Evolutionary conservation across 2,113 vertebrate genomes (phyloP).

Genomic region (Lates calcarifer): DNA sequence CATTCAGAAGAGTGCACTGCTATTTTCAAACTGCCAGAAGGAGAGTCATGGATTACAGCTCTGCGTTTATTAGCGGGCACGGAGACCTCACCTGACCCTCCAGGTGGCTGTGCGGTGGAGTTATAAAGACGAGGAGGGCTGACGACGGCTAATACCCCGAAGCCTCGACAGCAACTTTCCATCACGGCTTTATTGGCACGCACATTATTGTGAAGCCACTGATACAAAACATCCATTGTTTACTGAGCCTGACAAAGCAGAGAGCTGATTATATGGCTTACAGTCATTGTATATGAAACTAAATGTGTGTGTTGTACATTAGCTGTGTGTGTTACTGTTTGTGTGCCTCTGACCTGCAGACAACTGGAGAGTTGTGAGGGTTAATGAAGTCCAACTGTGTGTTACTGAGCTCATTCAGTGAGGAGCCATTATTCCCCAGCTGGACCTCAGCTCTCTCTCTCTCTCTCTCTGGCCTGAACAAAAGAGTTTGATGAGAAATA

Average conservation of each 20-base stretch:
- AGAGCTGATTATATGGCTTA: constrained; percentile 38
- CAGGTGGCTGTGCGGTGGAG: constrained; percentile 37
- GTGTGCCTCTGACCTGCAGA: constrained; percentile 48
- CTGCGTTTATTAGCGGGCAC: constrained; percentile 1
- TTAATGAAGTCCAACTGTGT: constrained; percentile 69
- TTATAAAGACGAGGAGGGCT: constrained; percentile 29
- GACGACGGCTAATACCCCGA: constrained; percentile 15
- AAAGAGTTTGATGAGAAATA: constrained; percentile 20
- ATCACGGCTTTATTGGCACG: constrained; percentile 34
- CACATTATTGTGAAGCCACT: constrained; percentile 9
- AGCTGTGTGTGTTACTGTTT: constrained; percentile 6
- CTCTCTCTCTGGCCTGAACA: constrained; percentile 16
- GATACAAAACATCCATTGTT: constrained; percentile 68
- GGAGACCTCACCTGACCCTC: constrained; percentile 55
- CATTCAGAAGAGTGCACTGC: not conserved
- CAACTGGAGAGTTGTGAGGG: constrained; percentile 43
- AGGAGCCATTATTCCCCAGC: constrained; percentile 48
- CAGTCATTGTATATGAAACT: constrained; percentile 33
- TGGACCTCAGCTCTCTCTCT: constrained; percentile 16
- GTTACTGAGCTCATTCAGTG: constrained; percentile 56
- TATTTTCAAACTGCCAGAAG: not conserved
- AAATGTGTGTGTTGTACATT: constrained; percentile 31
- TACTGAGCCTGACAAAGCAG: constrained; percentile 38
- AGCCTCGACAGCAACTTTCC: constrained; percentile 47
- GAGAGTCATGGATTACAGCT: not conserved